phyloP scores from a whole-genome alignment of 2,797 vertebrate species.

The Geotria australis region DNA sequence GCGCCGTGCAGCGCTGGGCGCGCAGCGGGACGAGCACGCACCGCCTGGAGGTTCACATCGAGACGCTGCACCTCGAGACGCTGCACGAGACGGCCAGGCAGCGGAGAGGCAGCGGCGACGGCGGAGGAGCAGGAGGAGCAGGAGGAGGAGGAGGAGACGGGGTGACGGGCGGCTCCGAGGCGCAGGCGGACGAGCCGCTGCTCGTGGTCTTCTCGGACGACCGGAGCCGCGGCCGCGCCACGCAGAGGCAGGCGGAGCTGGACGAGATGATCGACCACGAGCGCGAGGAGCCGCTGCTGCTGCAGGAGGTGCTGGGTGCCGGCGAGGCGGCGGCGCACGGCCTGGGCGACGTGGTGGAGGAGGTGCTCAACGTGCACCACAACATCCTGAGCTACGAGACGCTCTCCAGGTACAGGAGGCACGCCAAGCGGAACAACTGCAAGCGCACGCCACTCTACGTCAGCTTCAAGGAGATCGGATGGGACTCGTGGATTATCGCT shows the following conservation, averaged over 20 bases:
- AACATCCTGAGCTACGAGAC: constrained; percentile 89
- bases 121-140: too few relatives aligned
- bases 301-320: constrained; percentile 11
- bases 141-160: constrained; percentile 38
- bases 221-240: constrained; percentile 33
- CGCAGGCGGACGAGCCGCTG: constrained; percentile 46
- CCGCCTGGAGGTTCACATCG: constrained; percentile 53
- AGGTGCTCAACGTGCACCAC: constrained; percentile 61
- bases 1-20: constrained; percentile 38
- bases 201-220: constrained; percentile 83
- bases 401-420: constrained; percentile 51
- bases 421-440: constrained; percentile 71
- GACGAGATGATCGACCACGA: constrained; percentile 75
- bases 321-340: constrained; percentile 16
- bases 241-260: constrained; percentile 45
- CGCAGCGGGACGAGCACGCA: constrained; percentile 33
- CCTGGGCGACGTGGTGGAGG: constrained; percentile 27
- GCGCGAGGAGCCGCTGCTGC: constrained; percentile 4
- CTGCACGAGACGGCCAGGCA: constrained; percentile 1
- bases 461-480: constrained; percentile 91
- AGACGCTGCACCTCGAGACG: constrained; percentile 13
- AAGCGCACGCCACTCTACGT: constrained; percentile 63
- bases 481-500: constrained; percentile 94
- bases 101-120: too few relatives aligned
- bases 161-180: constrained; percentile 37